phyloP scores from a whole-genome alignment of 2,888 invertebrate genomes.

The Pandemis cinnamomeana region DNA sequence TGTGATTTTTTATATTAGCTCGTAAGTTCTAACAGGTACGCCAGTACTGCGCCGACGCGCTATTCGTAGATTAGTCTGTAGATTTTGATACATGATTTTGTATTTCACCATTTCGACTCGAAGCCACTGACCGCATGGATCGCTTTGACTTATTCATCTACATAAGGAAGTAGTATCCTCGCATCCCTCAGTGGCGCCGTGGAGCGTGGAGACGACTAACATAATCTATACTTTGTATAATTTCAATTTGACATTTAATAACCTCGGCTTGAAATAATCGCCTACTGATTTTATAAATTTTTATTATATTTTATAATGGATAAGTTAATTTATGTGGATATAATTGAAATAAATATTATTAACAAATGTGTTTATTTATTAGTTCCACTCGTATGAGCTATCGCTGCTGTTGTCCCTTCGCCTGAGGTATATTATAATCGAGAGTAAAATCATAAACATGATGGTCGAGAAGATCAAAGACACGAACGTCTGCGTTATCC shows the following conservation, averaged over 20 bases:
- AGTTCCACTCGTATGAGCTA: slow-evolving; percentile 5
- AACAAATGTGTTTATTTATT: slow-evolving; percentile 64
- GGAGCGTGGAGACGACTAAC: slow-evolving; percentile 45
- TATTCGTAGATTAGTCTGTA: slow-evolving; percentile 59
- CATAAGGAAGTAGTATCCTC: slow-evolving; percentile 77
- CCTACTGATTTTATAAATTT: slow-evolving; percentile 69
- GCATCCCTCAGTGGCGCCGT: slow-evolving; percentile 47
- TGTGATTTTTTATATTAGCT: slow-evolving; percentile 78
- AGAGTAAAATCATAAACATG: slow-evolving; percentile 4
- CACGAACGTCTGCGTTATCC: slow-evolving; percentile 10
- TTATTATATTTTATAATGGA: slow-evolving; percentile 61
- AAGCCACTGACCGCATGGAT: slow-evolving; percentile 56
- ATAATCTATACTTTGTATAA: slow-evolving; percentile 49
- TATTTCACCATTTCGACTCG: slow-evolving; percentile 43
- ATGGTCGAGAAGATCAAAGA: slow-evolving; percentile 8
- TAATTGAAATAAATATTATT: slow-evolving; percentile 74
- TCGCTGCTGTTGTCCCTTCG: slow-evolving; percentile 2
- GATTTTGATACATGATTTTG: slow-evolving; percentile 47
- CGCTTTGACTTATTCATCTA: slow-evolving; percentile 74
- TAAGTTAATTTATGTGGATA: slow-evolving; percentile 74
- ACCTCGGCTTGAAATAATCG: slow-evolving; percentile 71
- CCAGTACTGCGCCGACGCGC: slow-evolving; percentile 49
- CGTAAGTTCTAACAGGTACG: slow-evolving; percentile 70
- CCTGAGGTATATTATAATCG: background rate
- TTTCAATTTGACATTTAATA: slow-evolving; percentile 66